phyloP scores from a whole-genome alignment of 2,888 invertebrate genomes.

The Melieria crassipennis region DNA sequence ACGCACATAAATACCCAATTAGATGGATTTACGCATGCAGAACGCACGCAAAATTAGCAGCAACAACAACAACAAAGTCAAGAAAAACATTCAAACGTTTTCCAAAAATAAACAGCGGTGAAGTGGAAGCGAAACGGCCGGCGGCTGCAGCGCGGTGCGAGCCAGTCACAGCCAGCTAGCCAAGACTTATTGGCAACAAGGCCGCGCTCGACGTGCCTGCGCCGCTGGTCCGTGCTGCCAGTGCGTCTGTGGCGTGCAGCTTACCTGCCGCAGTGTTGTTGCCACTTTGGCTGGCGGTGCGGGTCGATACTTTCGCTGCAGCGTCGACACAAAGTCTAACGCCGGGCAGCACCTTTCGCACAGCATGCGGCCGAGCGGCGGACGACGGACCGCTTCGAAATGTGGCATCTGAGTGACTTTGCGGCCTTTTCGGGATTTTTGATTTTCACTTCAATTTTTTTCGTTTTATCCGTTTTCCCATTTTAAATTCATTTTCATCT shows the following conservation, averaged over 20 bases:
- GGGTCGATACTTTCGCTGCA: background rate
- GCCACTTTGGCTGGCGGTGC: background rate
- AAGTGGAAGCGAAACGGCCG: conserved; percentile 8
- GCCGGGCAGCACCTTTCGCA: conserved; percentile 43
- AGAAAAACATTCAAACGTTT: background rate
- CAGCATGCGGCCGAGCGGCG: conserved; percentile 48
- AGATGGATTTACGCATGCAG: conserved; percentile 46
- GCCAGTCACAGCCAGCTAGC: conserved; percentile 6
- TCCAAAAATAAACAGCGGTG: background rate
- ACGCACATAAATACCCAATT: conserved; percentile 46
- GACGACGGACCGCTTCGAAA: too few species aligned
- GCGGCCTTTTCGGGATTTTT: too few species aligned
- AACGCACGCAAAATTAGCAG: conserved; percentile 18
- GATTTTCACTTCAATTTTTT: too few species aligned
- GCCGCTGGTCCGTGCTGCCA: conserved; percentile 14
- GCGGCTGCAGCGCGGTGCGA: background rate
- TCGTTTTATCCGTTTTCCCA: too few species aligned
- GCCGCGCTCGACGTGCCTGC: conserved; percentile 23
- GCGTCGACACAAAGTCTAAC: conserved; percentile 28
- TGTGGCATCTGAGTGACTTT: too few species aligned
- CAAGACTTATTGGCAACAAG: conserved; percentile 1
- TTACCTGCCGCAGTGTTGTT: conserved; percentile 22
- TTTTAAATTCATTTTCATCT: too few species aligned
- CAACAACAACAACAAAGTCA: too few species aligned
- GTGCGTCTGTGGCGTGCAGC: conserved; percentile 41